Evolutionary conservation across 2,888 invertebrate species (phyloP), one percentile per base, ranked within the genome.

Genomic region (Lordiphosa fenestrarum): DNA sequence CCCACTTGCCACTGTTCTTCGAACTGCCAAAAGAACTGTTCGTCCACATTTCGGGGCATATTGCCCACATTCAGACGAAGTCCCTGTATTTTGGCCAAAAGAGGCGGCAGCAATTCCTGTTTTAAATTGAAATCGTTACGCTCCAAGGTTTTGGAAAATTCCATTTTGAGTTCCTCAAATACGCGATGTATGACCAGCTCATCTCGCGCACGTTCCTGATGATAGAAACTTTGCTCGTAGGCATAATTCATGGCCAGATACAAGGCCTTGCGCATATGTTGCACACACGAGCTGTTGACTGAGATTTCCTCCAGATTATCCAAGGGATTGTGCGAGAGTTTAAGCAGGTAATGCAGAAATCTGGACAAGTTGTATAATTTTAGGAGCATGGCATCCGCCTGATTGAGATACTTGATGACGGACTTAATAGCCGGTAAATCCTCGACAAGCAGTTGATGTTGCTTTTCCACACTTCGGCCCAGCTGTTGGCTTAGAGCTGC

Each of bases 31-130:
- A 64, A 87, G 33, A 85, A 86, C 5, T 71, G 38, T 0, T 47
- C 49, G 0, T 53, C 59, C 2, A 64, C 84, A 53, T 83, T 73
- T 4, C 42, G 46, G 3, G 87, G 87, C 56, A 87, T 46, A 41
- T 87, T 87, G 44, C 88, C 87, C 0, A 87, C 50, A 30, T 86
- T 87, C 0, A 87, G 40, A 0, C 78, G 73, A 54, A 87, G 15
- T 1, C 71, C 49, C 1, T 53, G 12, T 1, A 86, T 52, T 46
- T 87, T 87, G 0, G 49, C 53, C 9, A 66, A 69, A 41, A 87
- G 56, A 6, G 69, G 72, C 4, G 42, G 47, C n/a, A 87, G 15
- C 40, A 83, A 49, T 0, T 51, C 47, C 0, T n/a, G 44, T 1
- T 66, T 42, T 1, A 87, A 19, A 0, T 69, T 61, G 44, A 87